phyloP scores from a whole-genome alignment of 2,797 vertebrate genomes.

The Spea hammondii region DNA sequence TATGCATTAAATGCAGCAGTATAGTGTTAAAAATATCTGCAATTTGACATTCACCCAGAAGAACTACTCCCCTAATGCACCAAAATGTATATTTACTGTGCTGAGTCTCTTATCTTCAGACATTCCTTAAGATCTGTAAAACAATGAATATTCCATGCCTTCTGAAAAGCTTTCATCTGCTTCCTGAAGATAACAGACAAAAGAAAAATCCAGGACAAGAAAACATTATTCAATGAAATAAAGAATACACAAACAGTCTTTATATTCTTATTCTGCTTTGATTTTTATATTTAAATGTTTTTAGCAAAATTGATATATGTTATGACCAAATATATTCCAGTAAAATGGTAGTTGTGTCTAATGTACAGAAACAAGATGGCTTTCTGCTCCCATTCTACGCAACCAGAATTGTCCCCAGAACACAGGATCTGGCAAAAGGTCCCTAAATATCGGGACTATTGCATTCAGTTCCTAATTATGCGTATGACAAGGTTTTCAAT shows the following conservation, averaged over 20 bases:
- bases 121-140: constrained; percentile 61
- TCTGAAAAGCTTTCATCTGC: constrained; percentile 63
- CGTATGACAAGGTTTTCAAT: not conserved
- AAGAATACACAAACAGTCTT: not conserved
- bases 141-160: constrained; percentile 61
- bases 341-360: too few relatives aligned
- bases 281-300: too few relatives aligned
- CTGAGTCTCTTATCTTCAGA: not conserved
- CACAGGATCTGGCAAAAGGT: too few relatives aligned
- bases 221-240: not conserved
- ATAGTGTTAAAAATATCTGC: not conserved
- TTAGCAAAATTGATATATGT: too few relatives aligned
- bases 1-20: too few relatives aligned
- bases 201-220: not conserved
- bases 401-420: too few relatives aligned
- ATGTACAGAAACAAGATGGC: too few relatives aligned
- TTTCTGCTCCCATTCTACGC: too few relatives aligned
- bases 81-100: not conserved
- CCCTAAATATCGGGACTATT: too few relatives aligned
- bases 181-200: constrained; percentile 58
- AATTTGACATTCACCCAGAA: not conserved
- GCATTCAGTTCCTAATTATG: too few relatives aligned
- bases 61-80: not conserved
- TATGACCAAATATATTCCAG: too few relatives aligned
- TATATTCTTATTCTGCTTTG: too few relatives aligned